Conservation (phyloP, 2,113 vertebrate genomes). For the Zosterops japonicus region DNA sequence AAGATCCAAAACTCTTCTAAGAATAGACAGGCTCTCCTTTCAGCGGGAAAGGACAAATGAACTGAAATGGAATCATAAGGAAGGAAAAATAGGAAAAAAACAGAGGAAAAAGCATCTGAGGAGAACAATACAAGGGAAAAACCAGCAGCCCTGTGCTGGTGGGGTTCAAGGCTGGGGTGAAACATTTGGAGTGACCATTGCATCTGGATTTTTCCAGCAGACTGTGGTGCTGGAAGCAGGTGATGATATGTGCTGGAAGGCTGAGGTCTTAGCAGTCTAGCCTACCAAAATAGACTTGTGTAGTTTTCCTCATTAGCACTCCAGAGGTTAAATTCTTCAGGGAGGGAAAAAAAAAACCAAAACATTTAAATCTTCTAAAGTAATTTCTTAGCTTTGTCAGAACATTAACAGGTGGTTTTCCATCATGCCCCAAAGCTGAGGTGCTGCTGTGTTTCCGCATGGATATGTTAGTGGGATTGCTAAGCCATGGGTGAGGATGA, state of each 20-base stretch:
- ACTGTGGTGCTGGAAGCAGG: background rate
- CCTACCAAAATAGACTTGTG: background rate
- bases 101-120: background rate
- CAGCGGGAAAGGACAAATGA: slow-evolving; percentile 49
- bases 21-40: slow-evolving; percentile 52
- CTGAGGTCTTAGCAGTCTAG: background rate
- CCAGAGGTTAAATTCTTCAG: background rate
- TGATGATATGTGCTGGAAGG: background rate
- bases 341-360: background rate
- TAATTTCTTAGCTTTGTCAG: background rate
- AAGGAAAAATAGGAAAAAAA: background rate
- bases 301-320: background rate
- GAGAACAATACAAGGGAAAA: background rate
- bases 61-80: background rate
- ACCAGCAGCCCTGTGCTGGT: background rate
- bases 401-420: background rate
- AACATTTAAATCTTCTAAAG: background rate
- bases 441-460: background rate
- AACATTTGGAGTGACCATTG: background rate
- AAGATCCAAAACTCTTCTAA: slow-evolving; percentile 21
- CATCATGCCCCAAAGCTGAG: background rate
- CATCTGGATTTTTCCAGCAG: background rate
- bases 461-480: background rate
- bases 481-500: background rate
- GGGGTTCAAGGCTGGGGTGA: background rate